A percentile compares a stretch with the other conserved stretches of the same genome.
Evolutionary conservation across 2,888 invertebrate species (phyloP).

Genomic region (Ethmia dodecea): DNA sequence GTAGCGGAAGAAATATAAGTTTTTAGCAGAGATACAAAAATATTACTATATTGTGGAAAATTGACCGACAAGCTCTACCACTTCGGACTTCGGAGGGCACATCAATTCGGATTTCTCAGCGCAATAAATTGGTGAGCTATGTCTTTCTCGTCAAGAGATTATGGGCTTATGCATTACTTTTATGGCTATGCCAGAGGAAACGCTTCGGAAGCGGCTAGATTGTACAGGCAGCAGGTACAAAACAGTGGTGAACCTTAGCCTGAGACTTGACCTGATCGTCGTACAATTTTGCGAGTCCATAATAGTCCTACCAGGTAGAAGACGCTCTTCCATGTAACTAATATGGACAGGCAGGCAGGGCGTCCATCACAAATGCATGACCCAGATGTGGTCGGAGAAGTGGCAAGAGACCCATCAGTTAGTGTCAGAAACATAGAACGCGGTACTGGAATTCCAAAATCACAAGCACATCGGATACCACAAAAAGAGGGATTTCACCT

Average conservation of each 20-base stretch:
- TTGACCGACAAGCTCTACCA: too few relatives aligned
- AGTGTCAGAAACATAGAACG: constrained; percentile 8
- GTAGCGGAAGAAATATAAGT: too few relatives aligned
- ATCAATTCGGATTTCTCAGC: too few relatives aligned
- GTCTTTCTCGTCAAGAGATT: neutral
- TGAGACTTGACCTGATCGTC: neutral
- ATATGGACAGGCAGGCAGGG: too few relatives aligned
- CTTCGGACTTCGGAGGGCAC: too few relatives aligned
- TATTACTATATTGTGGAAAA: too few relatives aligned
- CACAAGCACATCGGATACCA: constrained; percentile 8
- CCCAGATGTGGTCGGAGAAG: constrained; percentile 5
- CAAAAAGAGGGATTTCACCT: neutral
- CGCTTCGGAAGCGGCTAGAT: neutral
- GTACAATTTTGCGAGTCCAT: neutral
- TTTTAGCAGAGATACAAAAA: too few relatives aligned
- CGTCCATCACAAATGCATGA: neutral
- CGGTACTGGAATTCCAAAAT: constrained; percentile 8
- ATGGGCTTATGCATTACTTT: neutral
- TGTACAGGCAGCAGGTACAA: neutral
- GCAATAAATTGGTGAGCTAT: too few relatives aligned
- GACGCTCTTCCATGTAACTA: neutral
- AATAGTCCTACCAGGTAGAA: neutral
- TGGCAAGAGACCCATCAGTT: constrained; percentile 5
- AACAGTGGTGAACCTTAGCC: neutral
- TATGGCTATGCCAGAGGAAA: neutral